A percentile compares a stretch with the other conserved stretches of the same genome.
Evolutionary conservation across 2,888 invertebrate genomes (phyloP).

Genomic region (Machimus atricapillus): DNA sequence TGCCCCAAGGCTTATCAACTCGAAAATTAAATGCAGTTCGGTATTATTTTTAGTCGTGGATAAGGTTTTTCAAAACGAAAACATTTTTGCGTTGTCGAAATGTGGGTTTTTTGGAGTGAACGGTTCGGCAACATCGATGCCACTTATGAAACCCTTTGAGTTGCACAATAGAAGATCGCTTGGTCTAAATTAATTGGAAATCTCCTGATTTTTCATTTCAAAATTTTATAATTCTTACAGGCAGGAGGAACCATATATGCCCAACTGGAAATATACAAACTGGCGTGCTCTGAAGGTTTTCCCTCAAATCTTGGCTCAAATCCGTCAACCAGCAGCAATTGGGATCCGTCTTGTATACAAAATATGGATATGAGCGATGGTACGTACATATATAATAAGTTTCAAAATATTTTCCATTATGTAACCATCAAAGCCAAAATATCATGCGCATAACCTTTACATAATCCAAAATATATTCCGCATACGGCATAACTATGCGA

Average conservation of each 20-base stretch:
- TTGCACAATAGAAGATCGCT: too few species aligned
- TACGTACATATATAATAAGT: constrained; percentile 47
- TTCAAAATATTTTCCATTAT: not conserved
- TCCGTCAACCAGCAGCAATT: constrained; percentile 53
- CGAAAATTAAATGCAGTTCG: too few species aligned
- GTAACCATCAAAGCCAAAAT: not conserved
- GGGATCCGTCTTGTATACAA: constrained; percentile 45
- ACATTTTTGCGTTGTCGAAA: too few species aligned
- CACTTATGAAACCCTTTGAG: too few species aligned
- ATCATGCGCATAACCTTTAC: not conserved
- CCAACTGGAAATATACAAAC: constrained; percentile 91
- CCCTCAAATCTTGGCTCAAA: constrained; percentile 60
- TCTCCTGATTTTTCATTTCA: not conserved
- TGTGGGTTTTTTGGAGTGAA: too few species aligned
- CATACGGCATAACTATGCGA: not conserved
- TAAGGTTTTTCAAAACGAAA: too few species aligned
- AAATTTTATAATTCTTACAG: constrained; percentile 63
- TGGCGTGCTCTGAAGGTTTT: constrained; percentile 72
- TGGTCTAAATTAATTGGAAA: not conserved
- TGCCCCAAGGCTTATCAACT: too few species aligned
- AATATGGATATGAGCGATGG: constrained; percentile 57
- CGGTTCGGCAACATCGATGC: too few species aligned
- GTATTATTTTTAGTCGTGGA: too few species aligned
- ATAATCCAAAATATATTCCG: not conserved
- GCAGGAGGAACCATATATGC: constrained; percentile 85